Base-by-base conservation (phyloP, 2,797 vertebrate species). In the Percopsis omiscomaycus region DNA sequence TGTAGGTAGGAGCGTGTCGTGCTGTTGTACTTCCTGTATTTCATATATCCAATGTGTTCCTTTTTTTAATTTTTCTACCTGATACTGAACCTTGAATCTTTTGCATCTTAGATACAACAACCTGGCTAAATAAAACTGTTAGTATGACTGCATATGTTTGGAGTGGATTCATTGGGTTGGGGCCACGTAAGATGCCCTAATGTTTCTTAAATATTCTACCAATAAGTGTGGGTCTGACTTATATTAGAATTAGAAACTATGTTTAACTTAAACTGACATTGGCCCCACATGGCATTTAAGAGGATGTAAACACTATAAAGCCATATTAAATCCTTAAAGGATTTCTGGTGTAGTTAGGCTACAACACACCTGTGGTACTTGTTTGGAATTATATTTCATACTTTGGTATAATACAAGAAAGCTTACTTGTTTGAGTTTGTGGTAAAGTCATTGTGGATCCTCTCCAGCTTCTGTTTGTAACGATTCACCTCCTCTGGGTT, bases 391-490 rank as follows among this genome's bases (percentile, higher is more conserved):
- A 22, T 22, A 22, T 22, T 22, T 22, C 22, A 22, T 22, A 52
- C 13, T 30, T 16, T 28, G 2, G 30, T 30, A 8, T 42, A 1
- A 0, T 68, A 44, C 82, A 91, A 22, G 22, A 22, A 22, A 1
- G 22, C 96, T 97, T 91, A 98, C 96, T 14, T 59, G 75, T 85
- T 93, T 55, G 85, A 48, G 47, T 63, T 91, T 61, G 89, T 65
- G 13, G 71, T 74, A 75, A 95, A 92, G 51, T 98, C 95, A 6
- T 90, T 90, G 47, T 99, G 94, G 80, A 96, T 94, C 81, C 92
- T 94, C 79, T 98, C 96, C 71, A 99, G 52, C 73, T 95, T 98
- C 86, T 94, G 94, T 82, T 99, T 98, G 78, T 90, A 91, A 59
- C 64, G 3, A 45, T 85, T 91, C 62, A 98, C 91, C 59, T 95